phyloP scores from a whole-genome alignment of 1,140 invertebrate genomes.

The Drosophila tsacasi region DNA sequence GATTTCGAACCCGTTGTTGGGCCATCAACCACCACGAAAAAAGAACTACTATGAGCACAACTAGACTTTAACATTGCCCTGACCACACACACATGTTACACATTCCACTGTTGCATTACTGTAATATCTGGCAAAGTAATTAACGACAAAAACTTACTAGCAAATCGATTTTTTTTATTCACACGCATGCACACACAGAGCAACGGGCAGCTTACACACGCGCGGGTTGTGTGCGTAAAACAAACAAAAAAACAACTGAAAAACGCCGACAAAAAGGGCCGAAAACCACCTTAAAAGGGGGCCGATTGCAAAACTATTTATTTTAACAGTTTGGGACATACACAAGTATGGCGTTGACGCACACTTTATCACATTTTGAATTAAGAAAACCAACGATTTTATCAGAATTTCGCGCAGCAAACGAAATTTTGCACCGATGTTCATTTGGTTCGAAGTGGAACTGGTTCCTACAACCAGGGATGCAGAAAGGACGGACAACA shows the following conservation, averaged over 20 bases:
- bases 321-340: not conserved
- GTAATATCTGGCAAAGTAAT: slow-evolving; percentile 57
- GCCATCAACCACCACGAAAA: slow-evolving; percentile 6
- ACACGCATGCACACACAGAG: slow-evolving; percentile 30
- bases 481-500: slow-evolving; percentile 1
- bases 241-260: slow-evolving; percentile 59
- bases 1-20: slow-evolving; percentile 59
- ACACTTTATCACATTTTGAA: slow-evolving; percentile 5
- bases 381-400: slow-evolving; percentile 8
- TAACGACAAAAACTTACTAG: slow-evolving; percentile 68
- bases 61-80: slow-evolving; percentile 21
- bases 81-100: slow-evolving; percentile 49
- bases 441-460: slow-evolving; percentile 19
- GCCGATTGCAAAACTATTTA: slow-evolving; percentile 2
- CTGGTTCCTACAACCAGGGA: slow-evolving; percentile 29
- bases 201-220: slow-evolving; percentile 15
- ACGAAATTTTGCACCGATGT: slow-evolving; percentile 40
- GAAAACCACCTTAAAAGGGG: slow-evolving; percentile 7
- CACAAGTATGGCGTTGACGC: not conserved
- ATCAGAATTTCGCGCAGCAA: slow-evolving; percentile 45
- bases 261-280: slow-evolving; percentile 63
- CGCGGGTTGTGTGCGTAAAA: slow-evolving; percentile 61
- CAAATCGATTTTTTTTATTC: slow-evolving; percentile 73
- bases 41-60: slow-evolving; percentile 23
- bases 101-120: slow-evolving; percentile 42